These are phyloP conservation scores for Hippoglossus hippoglossus DNA, from an alignment of 2,797 vertebrate species.

Conservation along the genomic window DNA sequence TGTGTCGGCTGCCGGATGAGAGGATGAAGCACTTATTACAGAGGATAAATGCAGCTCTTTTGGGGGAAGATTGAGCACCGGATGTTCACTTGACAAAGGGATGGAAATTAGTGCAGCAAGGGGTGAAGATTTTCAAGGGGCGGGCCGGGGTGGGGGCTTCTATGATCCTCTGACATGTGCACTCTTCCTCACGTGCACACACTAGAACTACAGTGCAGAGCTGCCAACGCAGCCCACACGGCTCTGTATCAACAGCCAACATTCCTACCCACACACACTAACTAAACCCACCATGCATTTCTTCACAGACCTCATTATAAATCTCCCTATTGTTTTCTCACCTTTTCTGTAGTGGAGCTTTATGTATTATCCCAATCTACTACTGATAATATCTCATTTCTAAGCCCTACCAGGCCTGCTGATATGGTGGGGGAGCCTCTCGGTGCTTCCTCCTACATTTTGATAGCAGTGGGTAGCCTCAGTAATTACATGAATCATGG, in stretches of 20 bases:
- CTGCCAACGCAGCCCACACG: slow-evolving; percentile 56
- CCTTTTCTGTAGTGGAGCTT: slow-evolving; percentile 7
- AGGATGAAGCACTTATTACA: slow-evolving; percentile 29
- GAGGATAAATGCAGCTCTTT: slow-evolving; percentile 50
- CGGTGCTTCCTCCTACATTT: background rate
- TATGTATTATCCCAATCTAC: background rate
- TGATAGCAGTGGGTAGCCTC: slow-evolving; percentile 2
- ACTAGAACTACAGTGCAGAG: slow-evolving; percentile 58
- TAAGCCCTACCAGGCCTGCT: background rate
- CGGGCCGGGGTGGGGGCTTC: slow-evolving; percentile 12
- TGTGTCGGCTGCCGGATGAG: slow-evolving; percentile 4
- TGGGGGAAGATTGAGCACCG: slow-evolving; percentile 30
- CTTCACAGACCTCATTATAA: slow-evolving; percentile 7
- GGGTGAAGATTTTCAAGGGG: slow-evolving; percentile 45
- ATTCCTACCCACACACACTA: slow-evolving; percentile 29
- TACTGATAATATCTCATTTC: background rate
- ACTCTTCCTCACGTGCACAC: slow-evolving; percentile 65
- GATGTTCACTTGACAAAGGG: slow-evolving; percentile 44
- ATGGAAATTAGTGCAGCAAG: slow-evolving; percentile 43
- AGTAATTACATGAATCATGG: background rate
- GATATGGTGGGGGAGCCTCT: background rate
- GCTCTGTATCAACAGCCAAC: slow-evolving; percentile 43
- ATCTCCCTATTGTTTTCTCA: slow-evolving; percentile 12
- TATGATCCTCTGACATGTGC: slow-evolving; percentile 72
- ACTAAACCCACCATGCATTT: slow-evolving; percentile 40